These are phyloP conservation scores for Melieria omissa DNA, from an alignment of 2,888 invertebrate genomes.

Conservation along the genomic window DNA sequence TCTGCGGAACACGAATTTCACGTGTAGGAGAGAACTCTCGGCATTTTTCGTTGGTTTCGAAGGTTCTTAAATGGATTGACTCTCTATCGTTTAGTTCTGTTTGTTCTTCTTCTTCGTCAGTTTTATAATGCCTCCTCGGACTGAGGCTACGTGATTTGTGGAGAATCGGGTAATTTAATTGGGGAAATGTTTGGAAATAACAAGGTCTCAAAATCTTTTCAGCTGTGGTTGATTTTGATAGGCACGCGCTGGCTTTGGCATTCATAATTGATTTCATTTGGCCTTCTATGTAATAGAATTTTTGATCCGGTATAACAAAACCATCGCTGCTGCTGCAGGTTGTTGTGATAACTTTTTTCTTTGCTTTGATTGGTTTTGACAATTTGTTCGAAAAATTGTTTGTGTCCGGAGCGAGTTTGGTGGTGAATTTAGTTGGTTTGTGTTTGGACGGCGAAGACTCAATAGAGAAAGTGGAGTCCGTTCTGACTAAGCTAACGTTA, in stretches of 20 bases:
- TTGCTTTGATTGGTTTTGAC: neutral
- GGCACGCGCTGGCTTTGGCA: too few relatives aligned
- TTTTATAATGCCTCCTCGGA: conserved; percentile 44
- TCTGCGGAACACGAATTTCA: conserved; percentile 67
- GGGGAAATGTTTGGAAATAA: too few relatives aligned
- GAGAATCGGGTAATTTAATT: neutral
- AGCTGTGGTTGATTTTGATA: conserved; percentile 7
- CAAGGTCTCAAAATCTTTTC: conserved; percentile 3
- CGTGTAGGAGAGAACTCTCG: conserved; percentile 60
- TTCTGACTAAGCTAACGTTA: conserved; percentile 61
- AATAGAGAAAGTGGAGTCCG: conserved; percentile 65
- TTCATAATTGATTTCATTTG: too few relatives aligned
- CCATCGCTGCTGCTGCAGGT: neutral
- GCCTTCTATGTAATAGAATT: neutral
- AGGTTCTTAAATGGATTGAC: too few relatives aligned
- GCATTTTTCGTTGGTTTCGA: neutral
- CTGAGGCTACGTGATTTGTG: conserved; percentile 67
- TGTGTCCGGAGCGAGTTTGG: neutral
- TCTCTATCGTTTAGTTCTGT: too few relatives aligned
- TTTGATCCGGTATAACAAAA: neutral
- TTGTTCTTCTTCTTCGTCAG: too few relatives aligned
- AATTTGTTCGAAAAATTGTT: too few relatives aligned
- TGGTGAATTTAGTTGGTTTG: neutral
- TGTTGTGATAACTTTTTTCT: neutral
- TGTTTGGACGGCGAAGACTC: conserved; percentile 59